Evolutionary conservation across 2,797 vertebrate species (phyloP).

Genomic region (Dendrocincla tyrannina): DNA sequence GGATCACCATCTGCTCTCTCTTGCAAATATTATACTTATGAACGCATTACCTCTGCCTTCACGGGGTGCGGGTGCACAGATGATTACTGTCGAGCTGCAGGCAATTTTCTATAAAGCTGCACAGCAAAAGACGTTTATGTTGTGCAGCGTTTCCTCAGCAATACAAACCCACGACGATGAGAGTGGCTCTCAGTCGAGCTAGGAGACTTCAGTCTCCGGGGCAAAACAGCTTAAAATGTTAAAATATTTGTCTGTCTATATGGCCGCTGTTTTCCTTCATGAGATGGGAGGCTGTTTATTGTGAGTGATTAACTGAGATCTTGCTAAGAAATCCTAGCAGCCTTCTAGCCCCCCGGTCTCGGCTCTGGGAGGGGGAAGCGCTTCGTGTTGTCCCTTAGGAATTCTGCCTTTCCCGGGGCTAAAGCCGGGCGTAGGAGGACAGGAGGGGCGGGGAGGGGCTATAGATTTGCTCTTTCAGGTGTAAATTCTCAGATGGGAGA

Average conservation of each 20-base stretch:
- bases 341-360: not conserved
- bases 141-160: not conserved
- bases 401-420: not conserved
- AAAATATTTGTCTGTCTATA: not conserved
- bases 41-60: not conserved
- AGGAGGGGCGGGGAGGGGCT: not conserved
- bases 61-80: not conserved
- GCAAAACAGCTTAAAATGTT: not conserved
- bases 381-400: not conserved
- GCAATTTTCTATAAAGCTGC: not conserved
- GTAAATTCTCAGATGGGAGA: not conserved
- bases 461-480: not conserved
- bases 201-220: not conserved
- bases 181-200: not conserved
- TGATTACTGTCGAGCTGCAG: not conserved
- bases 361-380: not conserved
- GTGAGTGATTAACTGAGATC: not conserved
- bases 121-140: not conserved
- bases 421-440: not conserved
- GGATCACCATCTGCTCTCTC: not conserved
- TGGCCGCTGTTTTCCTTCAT: not conserved
- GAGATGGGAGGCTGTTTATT: not conserved
- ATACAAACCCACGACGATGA: not conserved
- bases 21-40: not conserved
- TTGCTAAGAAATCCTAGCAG: not conserved